Evolutionary conservation across 1,140 invertebrate genomes (phyloP).

Genomic region (Drosophila kepulauana): DNA sequence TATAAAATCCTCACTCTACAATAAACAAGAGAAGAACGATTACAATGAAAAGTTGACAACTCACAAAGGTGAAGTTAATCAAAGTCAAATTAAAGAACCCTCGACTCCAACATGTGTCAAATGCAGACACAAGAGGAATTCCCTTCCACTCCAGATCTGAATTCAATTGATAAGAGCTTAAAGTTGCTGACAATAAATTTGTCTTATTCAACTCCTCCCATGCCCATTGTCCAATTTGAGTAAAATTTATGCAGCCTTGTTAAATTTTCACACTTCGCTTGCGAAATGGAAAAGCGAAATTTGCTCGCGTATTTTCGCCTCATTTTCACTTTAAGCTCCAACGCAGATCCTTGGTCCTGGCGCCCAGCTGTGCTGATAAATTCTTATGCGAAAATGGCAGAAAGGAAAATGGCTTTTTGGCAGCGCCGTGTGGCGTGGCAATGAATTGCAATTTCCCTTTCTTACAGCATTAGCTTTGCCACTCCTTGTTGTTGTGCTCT

Average conservation of each 20-base stretch:
- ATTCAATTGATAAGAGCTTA: conserved; percentile 25
- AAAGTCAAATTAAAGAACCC: conserved; percentile 37
- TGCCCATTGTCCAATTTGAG: background rate
- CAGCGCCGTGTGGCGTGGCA: conserved; percentile 15
- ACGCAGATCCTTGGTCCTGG: background rate
- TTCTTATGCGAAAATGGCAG: conserved; percentile 28
- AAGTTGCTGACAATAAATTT: conserved; percentile 25
- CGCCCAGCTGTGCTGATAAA: conserved; percentile 29
- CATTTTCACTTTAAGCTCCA: conserved; percentile 41
- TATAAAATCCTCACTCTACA: conserved; percentile 43
- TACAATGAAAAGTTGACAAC: conserved; percentile 5
- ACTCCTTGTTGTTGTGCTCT: conserved; percentile 15
- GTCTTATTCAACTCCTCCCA: background rate
- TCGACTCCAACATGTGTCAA: conserved; percentile 39
- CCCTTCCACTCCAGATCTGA: background rate
- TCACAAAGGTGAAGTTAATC: conserved; percentile 30
- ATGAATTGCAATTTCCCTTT: conserved; percentile 63
- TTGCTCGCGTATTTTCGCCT: conserved; percentile 7
- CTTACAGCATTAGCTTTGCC: conserved; percentile 15
- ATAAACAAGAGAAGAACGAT: background rate
- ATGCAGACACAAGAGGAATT: conserved; percentile 14
- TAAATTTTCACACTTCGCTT: conserved; percentile 46
- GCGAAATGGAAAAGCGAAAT: conserved; percentile 32
- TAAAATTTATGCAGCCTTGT: conserved; percentile 58
- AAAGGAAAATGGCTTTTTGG: conserved; percentile 48